Base-by-base conservation (phyloP, 2,797 vertebrate species). In the Ctenopoma kingsleyae region DNA sequence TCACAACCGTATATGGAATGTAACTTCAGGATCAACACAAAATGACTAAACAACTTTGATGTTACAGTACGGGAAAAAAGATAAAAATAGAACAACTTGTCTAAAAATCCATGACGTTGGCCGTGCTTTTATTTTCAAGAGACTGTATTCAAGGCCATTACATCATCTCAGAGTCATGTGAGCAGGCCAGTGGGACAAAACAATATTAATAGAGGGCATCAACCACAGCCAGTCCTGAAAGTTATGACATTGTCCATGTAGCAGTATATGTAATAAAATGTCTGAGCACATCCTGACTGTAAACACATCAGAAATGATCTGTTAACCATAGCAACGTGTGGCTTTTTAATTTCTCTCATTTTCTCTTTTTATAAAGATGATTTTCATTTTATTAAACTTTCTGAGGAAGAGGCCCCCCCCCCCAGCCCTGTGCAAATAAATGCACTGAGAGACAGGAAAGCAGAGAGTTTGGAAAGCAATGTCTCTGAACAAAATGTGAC, bases 401-500 rank as follows among this genome's bases (percentile, higher is more conserved):
- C 27, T 35, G 6, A 57, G 20, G 25, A 56, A 78, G 62, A 36
- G 20, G 56, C 57, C 20, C 66, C 71, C 40, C 30, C 60, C 62
- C n/a, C 53, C 41, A 23, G 22, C 15, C 59, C 19, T 63, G 65
- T 55, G n/a, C 13, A 72, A 78, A 51, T 19, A 53, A 63, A 52
- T 59, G 51, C 7, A 44, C 17, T 4, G n/a, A 49, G 58, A 67
- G 25, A 53, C 32, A 36, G 49, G 55, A 41, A 38, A 65, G 60
- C 56, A 65, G 58, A 47, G 36, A 49, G 55, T 73, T 57, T 78
- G 54, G 36, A 61, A 75, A 16, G 64, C 66, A 75, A 69, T 80
- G 56, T 65, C 64, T 83, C 54, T 78, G 76, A 83, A 85, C 63
- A 81, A 81, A 83, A 80, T 65, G 78, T 71, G 78, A 83, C 78